Evolutionary conservation across 1,140 invertebrate species (phyloP).

Genomic region (Drosophila punjabiensis): DNA sequence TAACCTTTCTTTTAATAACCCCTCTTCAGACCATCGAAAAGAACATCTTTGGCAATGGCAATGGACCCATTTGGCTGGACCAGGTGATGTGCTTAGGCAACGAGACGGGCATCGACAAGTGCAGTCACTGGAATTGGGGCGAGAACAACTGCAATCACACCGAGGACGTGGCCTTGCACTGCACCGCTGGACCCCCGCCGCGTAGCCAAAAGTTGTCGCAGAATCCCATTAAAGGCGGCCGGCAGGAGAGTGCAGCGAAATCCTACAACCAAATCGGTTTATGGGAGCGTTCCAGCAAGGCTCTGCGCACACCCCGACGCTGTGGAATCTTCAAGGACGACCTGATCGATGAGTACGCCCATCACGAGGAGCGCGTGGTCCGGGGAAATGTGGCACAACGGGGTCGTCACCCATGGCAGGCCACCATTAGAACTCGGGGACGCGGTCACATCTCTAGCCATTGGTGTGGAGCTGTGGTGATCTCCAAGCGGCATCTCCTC

Average conservation of each 20-base stretch:
- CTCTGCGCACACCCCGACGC: conserved; percentile 59
- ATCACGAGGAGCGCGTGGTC: conserved; percentile 87
- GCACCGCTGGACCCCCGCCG: conserved; percentile 61
- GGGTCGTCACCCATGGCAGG: conserved; percentile 93
- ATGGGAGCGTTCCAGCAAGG: conserved; percentile 75
- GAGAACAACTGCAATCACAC: conserved; percentile 90
- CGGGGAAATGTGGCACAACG: conserved; percentile 86
- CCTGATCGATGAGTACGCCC: conserved; percentile 64
- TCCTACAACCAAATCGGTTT: conserved; percentile 61
- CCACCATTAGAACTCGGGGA: conserved; percentile 89
- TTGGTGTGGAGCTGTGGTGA: conserved; percentile 92
- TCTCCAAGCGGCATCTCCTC: conserved; percentile 89
- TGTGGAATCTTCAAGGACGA: conserved; percentile 78
- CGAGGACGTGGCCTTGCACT: conserved; percentile 91
- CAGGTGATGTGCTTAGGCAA: conserved; percentile 90
- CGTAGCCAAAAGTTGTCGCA: conserved; percentile 15
- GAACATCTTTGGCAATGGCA: conserved; percentile 85
- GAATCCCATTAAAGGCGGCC: conserved; percentile 25
- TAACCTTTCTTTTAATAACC: background rate
- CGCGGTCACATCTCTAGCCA: conserved; percentile 87
- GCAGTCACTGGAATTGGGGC: conserved; percentile 89
- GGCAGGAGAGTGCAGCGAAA: background rate
- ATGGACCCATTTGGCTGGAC: conserved; percentile 91
- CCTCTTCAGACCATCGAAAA: conserved; percentile 60
- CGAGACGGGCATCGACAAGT: conserved; percentile 88